Base-by-base conservation (phyloP, 1,140 invertebrate genomes). In the Eumaeus atala region DNA sequence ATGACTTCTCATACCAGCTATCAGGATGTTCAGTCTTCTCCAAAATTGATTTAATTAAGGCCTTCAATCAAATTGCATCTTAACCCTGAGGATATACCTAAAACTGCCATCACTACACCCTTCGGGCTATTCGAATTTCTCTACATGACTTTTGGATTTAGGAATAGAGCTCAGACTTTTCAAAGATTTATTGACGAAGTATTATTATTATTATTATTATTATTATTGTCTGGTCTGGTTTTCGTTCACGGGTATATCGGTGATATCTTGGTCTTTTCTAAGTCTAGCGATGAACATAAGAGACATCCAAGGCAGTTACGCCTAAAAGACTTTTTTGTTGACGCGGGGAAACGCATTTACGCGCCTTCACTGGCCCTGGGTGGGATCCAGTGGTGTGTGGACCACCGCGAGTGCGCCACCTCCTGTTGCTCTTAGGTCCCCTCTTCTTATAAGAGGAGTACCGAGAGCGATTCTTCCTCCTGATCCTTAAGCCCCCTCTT, bases 191-290 rank as follows among this genome's bases (percentile, higher is more conserved):
- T 40, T n/a, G 38, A 40, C 9, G 51, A 53, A 28, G 28, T 53
- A n/a, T n/a, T n/a, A n/a, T n/a, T n/a, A n/a, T n/a, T n/a, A n/a
- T n/a, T n/a, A n/a, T n/a, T n/a, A n/a, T n/a, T n/a, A n/a, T n/a
- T n/a, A n/a, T n/a, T n/a, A 33, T 9, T 44, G 16, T 21, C 37
- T n/a, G 51, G 21, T 9, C 21, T 53, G 12, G 37, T 21, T 10
- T 53, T 53, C 21, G 18, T 16, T 21, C 44, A 21, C 18, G 17
- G 37, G 3, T 53, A 53, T 34, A 40, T 53, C 12, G 36, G 44
- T 34, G 51, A 53, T 34, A 42, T 53, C 12, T 17, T 44, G 4
- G 28, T 53, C 11, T 16, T 21, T 8, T 53, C 51, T 5, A 9
- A 21, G 17, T 10, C 42, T 11, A 18, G 44, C 4, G 12, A 3